phyloP scores from a whole-genome alignment of 1,140 invertebrate species.

The Metopolophium dirhodum region DNA sequence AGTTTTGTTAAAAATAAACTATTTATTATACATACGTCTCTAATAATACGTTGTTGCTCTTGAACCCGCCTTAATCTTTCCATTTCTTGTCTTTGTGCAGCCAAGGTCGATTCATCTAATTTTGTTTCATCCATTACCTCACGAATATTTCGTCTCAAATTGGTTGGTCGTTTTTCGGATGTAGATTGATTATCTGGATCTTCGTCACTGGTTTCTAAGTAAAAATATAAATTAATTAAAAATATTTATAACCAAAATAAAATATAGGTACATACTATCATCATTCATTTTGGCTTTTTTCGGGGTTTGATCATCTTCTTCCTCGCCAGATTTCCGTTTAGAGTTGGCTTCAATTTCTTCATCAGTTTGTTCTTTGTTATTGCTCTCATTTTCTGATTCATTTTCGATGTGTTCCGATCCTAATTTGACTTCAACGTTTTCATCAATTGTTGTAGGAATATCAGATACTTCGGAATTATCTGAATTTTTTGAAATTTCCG shows the following conservation, averaged over 20 bases:
- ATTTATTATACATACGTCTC: constrained; percentile 66
- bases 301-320: constrained; percentile 59
- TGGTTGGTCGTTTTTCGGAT: constrained; percentile 69
- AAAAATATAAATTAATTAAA: constrained; percentile 58
- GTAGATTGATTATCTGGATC: constrained; percentile 59
- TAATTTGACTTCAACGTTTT: constrained; percentile 42
- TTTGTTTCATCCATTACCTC: constrained; percentile 93
- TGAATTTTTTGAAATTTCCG: neutral
- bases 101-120: constrained; percentile 88
- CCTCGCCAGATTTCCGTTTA: constrained; percentile 59
- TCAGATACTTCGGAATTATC: constrained; percentile 27
- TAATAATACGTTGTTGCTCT: constrained; percentile 80
- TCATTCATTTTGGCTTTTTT: constrained; percentile 54
- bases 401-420: constrained; percentile 17
- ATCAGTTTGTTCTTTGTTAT: constrained; percentile 51
- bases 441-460: neutral
- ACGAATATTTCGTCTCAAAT: constrained; percentile 82
- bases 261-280: constrained; percentile 21
- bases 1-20: neutral
- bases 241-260: constrained; percentile 53
- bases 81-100: constrained; percentile 89
- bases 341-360: constrained; percentile 58
- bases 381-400: constrained; percentile 42
- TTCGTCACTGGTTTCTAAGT: constrained; percentile 58
- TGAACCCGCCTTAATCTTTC: constrained; percentile 84